These are phyloP conservation scores for Aporrectodea caliginosa DNA, from an alignment of 1,140 invertebrate species.

Conservation along the genomic window DNA sequence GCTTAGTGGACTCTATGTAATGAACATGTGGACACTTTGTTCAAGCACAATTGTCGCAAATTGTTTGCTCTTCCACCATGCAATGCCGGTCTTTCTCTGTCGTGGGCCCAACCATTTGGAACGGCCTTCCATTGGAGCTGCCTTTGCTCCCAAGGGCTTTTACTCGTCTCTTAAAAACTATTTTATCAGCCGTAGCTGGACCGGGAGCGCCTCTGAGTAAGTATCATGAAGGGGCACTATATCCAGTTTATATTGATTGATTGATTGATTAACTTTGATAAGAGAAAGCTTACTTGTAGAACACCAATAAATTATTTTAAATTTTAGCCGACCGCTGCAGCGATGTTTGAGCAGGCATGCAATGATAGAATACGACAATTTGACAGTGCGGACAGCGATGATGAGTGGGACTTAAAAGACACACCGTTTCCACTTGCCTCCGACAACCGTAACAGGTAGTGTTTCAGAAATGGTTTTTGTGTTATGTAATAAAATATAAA, in stretches of 20 bases:
- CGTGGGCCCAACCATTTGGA: too few relatives aligned
- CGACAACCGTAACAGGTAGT: neutral
- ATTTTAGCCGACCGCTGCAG: slow-evolving; percentile 52
- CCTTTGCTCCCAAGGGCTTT: neutral
- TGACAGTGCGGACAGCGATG: slow-evolving; percentile 58
- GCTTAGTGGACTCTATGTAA: too few relatives aligned
- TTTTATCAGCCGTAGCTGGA: neutral
- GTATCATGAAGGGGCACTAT: neutral
- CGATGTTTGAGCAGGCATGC: slow-evolving; percentile 61
- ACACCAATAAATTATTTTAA: too few relatives aligned
- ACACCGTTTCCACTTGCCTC: slow-evolving; percentile 5
- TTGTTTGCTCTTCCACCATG: too few relatives aligned
- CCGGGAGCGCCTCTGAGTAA: neutral
- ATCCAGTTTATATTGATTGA: neutral
- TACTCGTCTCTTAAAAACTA: neutral
- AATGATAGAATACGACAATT: slow-evolving; percentile 56
- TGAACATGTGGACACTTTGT: too few relatives aligned
- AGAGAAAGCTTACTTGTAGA: too few relatives aligned
- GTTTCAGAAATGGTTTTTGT: neutral
- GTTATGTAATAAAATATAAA: neutral
- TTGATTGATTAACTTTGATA: neutral
- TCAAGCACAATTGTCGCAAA: too few relatives aligned
- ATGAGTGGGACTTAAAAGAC: slow-evolving; percentile 59
- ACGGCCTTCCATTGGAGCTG: too few relatives aligned
- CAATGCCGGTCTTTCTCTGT: too few relatives aligned